Evolutionary conservation across 2,113 vertebrate species (phyloP).

Genomic region (Lethenteron camtschaticum): DNA sequence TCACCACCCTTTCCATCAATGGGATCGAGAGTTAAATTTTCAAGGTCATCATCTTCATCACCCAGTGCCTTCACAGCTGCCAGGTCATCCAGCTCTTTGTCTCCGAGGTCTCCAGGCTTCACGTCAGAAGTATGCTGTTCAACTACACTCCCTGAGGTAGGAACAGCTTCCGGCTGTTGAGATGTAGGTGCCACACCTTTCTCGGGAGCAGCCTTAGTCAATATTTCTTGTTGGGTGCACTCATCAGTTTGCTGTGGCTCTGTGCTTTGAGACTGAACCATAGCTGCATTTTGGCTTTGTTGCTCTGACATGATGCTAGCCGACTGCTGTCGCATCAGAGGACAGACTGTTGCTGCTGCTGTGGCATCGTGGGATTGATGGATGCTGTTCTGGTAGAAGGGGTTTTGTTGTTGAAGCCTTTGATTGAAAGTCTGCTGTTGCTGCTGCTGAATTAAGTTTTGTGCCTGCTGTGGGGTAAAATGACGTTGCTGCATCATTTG

Average conservation of each 20-base stretch:
- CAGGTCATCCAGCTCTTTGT: constrained; percentile 25
- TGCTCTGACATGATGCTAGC: no score
- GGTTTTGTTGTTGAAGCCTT: not conserved
- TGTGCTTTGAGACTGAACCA: no score
- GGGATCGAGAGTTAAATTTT: constrained; percentile 69
- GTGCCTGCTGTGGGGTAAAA: no score
- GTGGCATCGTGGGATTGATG: not conserved
- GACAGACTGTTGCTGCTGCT: not conserved
- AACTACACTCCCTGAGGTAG: not conserved
- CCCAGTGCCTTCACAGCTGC: constrained; percentile 57
- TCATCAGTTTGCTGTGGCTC: no score
- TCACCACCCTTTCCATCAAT: constrained; percentile 88
- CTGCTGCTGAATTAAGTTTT: not conserved
- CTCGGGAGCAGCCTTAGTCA: no score
- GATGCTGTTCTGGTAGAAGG: constrained; percentile 1
- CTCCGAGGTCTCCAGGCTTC: not conserved
- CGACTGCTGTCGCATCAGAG: no score
- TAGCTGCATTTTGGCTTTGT: no score
- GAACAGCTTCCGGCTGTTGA: no score
- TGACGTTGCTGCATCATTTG: no score
- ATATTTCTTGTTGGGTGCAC: no score
- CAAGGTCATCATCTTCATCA: constrained; percentile 64
- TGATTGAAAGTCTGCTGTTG: constrained; percentile 3
- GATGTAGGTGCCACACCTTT: no score
- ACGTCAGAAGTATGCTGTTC: constrained; percentile 1